Percentiles rank a stretch among this genome's conserved stretches.
These are phyloP conservation scores for Oryctolagus cuniculus DNA, from an alignment of 2,113 vertebrate species.

Conservation along the genomic window mOryCun1.1 NC_091433.1:20920501-20921000, in stretches of 20 bases:
- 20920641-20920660: neutral
- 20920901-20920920: rapidly evolving
- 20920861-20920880: neutral
- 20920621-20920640: constrained; percentile 15
- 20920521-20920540: neutral
- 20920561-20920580: too few species aligned
- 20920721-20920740: neutral
- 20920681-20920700: neutral
- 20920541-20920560: neutral
- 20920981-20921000: neutral
- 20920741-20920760: neutral
- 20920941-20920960: rapidly evolving
- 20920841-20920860: neutral
- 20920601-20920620: neutral
- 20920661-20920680: neutral
- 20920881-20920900: neutral
- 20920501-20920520: neutral
- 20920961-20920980: too few species aligned
- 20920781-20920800: neutral
- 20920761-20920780: neutral
- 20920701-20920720: neutral
- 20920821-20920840: neutral
- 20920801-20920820: neutral
- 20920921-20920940: neutral
- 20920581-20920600: neutral